phyloP scores from a whole-genome alignment of 2,113 vertebrate species.

The Garra rufa region DNA sequence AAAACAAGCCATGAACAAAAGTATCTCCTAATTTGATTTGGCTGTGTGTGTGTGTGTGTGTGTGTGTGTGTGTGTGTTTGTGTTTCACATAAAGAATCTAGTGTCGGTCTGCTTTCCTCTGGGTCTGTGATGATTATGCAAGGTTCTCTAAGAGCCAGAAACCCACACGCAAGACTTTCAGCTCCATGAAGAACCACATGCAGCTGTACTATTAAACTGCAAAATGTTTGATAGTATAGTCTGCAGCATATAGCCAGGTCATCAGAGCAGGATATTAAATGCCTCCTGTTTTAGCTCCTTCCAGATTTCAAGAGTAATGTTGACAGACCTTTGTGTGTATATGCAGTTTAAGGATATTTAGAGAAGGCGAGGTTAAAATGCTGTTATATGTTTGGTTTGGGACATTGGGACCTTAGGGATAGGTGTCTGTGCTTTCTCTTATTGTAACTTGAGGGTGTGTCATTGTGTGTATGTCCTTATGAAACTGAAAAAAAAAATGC shows the following conservation, averaged over 20 bases:
- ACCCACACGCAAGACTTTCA: not conserved
- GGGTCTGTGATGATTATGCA: constrained; percentile 11
- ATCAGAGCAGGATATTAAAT: constrained; percentile 16
- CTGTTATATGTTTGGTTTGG: constrained; percentile 2
- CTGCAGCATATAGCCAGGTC: not conserved
- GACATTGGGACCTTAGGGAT: not conserved
- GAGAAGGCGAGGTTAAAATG: not conserved
- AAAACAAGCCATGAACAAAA: not conserved
- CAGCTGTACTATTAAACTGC: not conserved
- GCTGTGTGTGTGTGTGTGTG: no score
- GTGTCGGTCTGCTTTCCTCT: not conserved
- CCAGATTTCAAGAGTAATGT: not conserved
- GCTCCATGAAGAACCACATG: not conserved
- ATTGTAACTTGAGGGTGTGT: not conserved
- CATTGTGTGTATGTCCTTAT: not conserved
- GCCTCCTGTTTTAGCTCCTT: not conserved
- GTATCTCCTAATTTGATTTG: constrained; percentile 1
- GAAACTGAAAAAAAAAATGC: not conserved
- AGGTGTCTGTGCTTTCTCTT: not conserved
- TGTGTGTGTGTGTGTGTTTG: not conserved
- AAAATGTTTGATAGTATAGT: not conserved
- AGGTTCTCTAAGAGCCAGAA: constrained; percentile 8
- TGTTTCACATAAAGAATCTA: constrained; percentile 13
- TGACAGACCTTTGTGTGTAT: not conserved
- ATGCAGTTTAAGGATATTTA: not conserved